Evolutionary conservation across 92 coral and sea anemone genomes (phyloP).

Genomic region (Paragorgia papillata): DNA sequence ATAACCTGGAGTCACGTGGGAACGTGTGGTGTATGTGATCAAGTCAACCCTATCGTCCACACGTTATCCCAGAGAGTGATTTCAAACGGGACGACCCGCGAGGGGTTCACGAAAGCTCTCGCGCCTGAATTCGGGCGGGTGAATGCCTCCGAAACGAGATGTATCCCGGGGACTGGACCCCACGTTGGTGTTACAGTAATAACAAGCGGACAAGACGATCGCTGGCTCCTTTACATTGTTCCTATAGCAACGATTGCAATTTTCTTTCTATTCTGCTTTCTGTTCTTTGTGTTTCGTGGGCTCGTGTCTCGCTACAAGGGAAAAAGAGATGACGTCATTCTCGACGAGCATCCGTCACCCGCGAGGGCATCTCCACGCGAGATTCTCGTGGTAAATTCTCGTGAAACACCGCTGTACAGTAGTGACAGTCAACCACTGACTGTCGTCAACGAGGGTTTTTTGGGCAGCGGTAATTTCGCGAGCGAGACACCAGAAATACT

Average conservation of each 20-base stretch:
- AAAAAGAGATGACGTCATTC: not conserved
- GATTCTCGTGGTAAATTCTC: conserved; percentile 2
- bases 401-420: conserved; percentile 13
- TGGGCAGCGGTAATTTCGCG: not conserved
- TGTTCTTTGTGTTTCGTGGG: conserved; percentile 15
- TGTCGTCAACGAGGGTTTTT: conserved; percentile 11
- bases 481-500: conserved; percentile 9
- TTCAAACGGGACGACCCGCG: not conserved
- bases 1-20: conserved; percentile 14
- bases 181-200: not conserved
- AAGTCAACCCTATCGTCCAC: conserved; percentile 1
- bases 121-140: conserved; percentile 6
- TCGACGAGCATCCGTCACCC: not conserved
- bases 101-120: conserved; percentile 1
- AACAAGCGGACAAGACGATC: conserved; percentile 7
- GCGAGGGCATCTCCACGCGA: not conserved
- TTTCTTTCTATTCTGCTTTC: conserved; percentile 17
- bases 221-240: conserved; percentile 20
- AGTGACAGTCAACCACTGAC: not conserved
- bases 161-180: not conserved
- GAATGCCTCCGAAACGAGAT: conserved; percentile 6
- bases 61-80: conserved; percentile 1
- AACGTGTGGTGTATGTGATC: conserved; percentile 6
- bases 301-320: conserved; percentile 5
- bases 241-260: conserved; percentile 5